phyloP scores from a whole-genome alignment of 2,113 vertebrate genomes.

The Corythaixoides concolor region DNA sequence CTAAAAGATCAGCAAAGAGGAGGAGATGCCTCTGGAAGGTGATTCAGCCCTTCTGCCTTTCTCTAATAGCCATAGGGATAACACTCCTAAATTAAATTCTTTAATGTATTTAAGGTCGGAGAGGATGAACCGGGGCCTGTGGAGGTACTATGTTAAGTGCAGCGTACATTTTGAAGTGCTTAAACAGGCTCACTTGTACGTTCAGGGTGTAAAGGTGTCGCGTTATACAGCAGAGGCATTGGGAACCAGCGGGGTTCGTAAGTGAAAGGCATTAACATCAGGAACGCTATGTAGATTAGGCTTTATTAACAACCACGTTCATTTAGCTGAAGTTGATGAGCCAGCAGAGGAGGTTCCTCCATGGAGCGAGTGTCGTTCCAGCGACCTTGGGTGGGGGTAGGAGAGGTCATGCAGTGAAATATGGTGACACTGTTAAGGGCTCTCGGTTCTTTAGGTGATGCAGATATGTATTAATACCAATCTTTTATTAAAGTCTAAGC shows the following conservation, averaged over 20 bases:
- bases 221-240: accelerated
- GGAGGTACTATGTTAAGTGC: background rate
- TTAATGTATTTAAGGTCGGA: background rate
- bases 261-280: background rate
- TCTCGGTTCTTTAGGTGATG: background rate
- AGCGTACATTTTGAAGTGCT: accelerated
- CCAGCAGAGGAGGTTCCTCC: background rate
- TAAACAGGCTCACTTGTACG: background rate
- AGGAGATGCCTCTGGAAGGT: background rate
- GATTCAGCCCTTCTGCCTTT: background rate
- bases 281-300: background rate
- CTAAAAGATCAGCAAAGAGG: background rate
- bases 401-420: background rate
- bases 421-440: background rate
- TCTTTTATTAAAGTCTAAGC: background rate
- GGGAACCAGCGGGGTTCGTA: accelerated
- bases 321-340: conserved; percentile 19
- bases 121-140: background rate
- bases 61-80: background rate
- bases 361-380: accelerated
- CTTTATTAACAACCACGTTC: background rate
- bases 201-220: background rate
- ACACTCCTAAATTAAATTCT: background rate
- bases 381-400: background rate
- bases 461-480: accelerated